Conservation (phyloP, 2,888 invertebrate genomes). For the Phalangium opilio region DNA sequence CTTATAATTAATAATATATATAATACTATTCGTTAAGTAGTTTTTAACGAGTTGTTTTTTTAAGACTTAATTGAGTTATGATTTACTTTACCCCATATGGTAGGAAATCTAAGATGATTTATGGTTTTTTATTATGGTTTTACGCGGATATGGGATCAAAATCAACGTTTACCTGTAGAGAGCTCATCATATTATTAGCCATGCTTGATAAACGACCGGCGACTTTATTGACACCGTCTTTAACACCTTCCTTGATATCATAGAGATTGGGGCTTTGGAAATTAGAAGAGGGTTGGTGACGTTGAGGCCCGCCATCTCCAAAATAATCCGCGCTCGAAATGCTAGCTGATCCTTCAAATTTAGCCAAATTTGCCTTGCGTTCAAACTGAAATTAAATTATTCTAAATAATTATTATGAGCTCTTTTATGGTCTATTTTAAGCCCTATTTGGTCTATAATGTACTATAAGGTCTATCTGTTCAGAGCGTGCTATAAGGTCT, state of each 20-base stretch:
- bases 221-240: conserved; percentile 90
- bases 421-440: no score
- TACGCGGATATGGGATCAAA: no score
- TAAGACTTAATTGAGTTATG: no score
- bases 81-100: no score
- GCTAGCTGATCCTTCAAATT: conserved; percentile 85
- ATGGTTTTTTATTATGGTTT: no score
- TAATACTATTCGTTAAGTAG: no score
- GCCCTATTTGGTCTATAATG: no score
- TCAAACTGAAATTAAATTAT: conserved; percentile 33
- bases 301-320: conserved; percentile 37
- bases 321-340: conserved; percentile 96
- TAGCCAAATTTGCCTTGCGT: conserved; percentile 41
- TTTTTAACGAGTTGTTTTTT: no score
- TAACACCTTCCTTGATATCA: conserved; percentile 92
- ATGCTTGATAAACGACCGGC: conserved; percentile 90
- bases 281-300: conserved; percentile 14
- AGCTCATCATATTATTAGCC: conserved; percentile 84
- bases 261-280: conserved; percentile 55
- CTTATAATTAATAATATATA: no score
- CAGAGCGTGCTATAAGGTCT: no score
- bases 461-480: no score
- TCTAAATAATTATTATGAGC: background rate
- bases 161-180: conserved; percentile 54
- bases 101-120: no score